Evolutionary conservation across 2,797 vertebrate species (phyloP).

Genomic region (Neostethus bicornis): DNA sequence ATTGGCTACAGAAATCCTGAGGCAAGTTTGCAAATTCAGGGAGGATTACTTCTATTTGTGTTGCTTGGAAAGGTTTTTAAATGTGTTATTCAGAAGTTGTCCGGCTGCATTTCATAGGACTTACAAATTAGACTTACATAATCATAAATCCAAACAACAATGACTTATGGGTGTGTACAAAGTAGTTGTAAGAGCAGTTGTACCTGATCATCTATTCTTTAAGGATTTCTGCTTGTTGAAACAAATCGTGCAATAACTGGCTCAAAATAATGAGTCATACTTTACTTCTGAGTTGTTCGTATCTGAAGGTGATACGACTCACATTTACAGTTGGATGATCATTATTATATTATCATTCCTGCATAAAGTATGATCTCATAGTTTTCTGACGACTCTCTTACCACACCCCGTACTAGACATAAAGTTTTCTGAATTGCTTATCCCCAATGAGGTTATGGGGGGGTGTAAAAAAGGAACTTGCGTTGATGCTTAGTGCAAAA

Average conservation of each 20-base stretch:
- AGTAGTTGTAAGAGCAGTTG: neutral
- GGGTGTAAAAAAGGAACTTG: too few relatives aligned
- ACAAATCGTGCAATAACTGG: conserved; percentile 5
- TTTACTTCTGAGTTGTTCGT: neutral
- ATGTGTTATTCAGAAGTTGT: neutral
- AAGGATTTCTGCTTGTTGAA: neutral
- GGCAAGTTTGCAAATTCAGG: conserved; percentile 11
- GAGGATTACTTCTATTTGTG: neutral
- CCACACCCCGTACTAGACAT: too few relatives aligned
- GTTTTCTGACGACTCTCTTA: too few relatives aligned
- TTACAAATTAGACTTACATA: neutral
- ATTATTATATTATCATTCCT: neutral
- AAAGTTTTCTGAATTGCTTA: too few relatives aligned
- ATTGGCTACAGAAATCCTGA: conserved; percentile 20
- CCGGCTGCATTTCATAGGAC: neutral
- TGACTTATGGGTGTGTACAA: neutral
- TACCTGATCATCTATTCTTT: neutral
- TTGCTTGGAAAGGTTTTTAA: neutral
- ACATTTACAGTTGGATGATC: conserved; percentile 40
- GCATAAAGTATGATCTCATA: conserved; percentile 5
- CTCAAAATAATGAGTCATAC: neutral
- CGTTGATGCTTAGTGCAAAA: too few relatives aligned
- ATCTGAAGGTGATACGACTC: conserved; percentile 5
- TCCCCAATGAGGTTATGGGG: too few relatives aligned
- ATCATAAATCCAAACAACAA: neutral